Conservation (phyloP, 1,140 invertebrate genomes). For the Hesperophylax magnus region DNA sequence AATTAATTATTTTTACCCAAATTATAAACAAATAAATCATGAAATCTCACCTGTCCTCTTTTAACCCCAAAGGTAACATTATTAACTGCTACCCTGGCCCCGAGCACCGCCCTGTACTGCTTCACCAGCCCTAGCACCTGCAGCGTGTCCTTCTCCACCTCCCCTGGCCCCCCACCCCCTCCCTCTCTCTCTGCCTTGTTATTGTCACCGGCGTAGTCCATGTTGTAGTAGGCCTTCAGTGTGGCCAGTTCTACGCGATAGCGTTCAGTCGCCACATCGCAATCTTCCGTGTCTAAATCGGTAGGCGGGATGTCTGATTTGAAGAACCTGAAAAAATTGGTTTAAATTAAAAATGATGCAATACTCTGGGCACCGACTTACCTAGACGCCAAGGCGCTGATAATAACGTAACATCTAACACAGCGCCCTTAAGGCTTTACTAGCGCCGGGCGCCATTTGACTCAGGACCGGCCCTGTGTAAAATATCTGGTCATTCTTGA, state of each 20-base stretch:
- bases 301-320: conserved; percentile 25
- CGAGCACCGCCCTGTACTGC: conserved; percentile 65
- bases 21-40: neutral
- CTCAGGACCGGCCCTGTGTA: no score
- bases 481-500: no score
- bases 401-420: no score
- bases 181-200: neutral
- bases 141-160: conserved; percentile 60
- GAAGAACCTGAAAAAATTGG: conserved; percentile 53
- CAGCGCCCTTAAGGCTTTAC: no score
- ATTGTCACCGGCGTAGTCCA: neutral
- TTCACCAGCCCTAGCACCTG: conserved; percentile 66
- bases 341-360: no score
- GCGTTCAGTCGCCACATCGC: conserved; percentile 69
- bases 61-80: conserved; percentile 67
- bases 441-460: no score
- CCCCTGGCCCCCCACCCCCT: neutral
- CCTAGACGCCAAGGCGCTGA: no score
- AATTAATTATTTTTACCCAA: neutral
- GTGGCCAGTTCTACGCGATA: conserved; percentile 64
- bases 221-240: conserved; percentile 49
- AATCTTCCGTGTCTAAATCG: conserved; percentile 62
- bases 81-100: conserved; percentile 63
- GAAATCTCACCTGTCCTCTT: conserved; percentile 61
- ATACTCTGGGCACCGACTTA: no score